Evolutionary conservation across 2,797 vertebrate species (phyloP), one percentile per base, ranked within the genome.

Genomic region (Anguilla megastoma): DNA sequence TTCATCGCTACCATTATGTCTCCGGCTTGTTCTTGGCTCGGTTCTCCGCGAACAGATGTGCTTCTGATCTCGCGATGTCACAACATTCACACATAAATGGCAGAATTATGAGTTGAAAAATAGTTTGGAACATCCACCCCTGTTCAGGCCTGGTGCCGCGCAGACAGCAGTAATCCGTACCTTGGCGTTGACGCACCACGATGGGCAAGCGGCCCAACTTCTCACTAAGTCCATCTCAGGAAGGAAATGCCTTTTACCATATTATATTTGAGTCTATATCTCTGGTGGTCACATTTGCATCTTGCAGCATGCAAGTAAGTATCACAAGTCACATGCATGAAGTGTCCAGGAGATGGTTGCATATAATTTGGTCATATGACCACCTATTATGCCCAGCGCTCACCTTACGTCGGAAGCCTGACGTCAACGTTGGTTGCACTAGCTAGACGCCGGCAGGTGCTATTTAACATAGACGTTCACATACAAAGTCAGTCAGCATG

Each of bases 41-140:
- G 7, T 24, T 1, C 21, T n/a, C 45, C 24, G 9, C 12, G 41
- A 48, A 50, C 45, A 82, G 45, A 82, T 82, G 79, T 50, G 41
- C 79, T 12, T 82, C 24, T 48, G 79, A 50, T 6, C 41, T 82
- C 8, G 41, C 41, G 45, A 50, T 82, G 41, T 82, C 79, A 82
- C 24, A 82, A 50, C 79, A 82, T 82, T 48, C 24, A 14, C 41
- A 50, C 79, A 82, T 82, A 82, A 82, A 82, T 50, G 45, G 24
- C 9, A 48, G 21, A 82, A 82, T 82, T 82, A 82, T n/a, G 36
- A 45, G 30, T 76, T 76, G 16, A 33, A 76, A 36, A 36, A 76
- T 36, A 6, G 16, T 14, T 33, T 76, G 71, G 71, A 76, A 36
- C 71, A 45, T 45, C 74, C 24, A 76, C 0, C 12, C 36, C 30